These are phyloP conservation scores for Drosophila lacertosa DNA, from an alignment of 1,140 invertebrate genomes.

Conservation along the genomic window DNA sequence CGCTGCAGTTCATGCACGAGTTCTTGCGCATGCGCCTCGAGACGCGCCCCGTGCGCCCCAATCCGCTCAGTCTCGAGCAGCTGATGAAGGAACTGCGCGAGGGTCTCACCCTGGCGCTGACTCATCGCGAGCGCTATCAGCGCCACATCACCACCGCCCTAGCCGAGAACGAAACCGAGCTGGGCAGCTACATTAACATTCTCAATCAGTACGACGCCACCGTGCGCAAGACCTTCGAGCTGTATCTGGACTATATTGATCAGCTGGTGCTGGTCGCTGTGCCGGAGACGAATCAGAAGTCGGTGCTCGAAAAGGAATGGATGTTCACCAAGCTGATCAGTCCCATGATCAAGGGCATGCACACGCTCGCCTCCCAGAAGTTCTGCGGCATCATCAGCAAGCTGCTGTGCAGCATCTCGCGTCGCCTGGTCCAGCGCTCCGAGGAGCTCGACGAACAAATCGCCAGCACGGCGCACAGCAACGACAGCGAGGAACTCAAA, in stretches of 20 bases:
- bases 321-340: slow-evolving; percentile 89
- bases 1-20: slow-evolving; percentile 94
- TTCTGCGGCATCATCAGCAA: slow-evolving; percentile 87
- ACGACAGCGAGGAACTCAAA: slow-evolving; percentile 74
- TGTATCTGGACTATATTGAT: slow-evolving; percentile 91
- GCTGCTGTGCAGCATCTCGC: slow-evolving; percentile 68
- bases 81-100: slow-evolving; percentile 95
- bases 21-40: slow-evolving; percentile 93
- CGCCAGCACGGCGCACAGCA: slow-evolving; percentile 56
- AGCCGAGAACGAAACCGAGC: slow-evolving; percentile 85
- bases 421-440: slow-evolving; percentile 69
- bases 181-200: slow-evolving; percentile 86
- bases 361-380: slow-evolving; percentile 87
- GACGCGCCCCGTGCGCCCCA: slow-evolving; percentile 92
- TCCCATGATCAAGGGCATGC: slow-evolving; percentile 88
- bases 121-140: slow-evolving; percentile 90
- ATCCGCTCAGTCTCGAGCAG: slow-evolving; percentile 92
- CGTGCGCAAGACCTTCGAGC: slow-evolving; percentile 89
- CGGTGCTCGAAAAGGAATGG: slow-evolving; percentile 92
- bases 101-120: slow-evolving; percentile 90
- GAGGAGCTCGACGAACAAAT: slow-evolving; percentile 74
- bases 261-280: slow-evolving; percentile 89
- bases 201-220: slow-evolving; percentile 91
- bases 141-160: slow-evolving; percentile 89
- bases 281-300: slow-evolving; percentile 89